Evolutionary conservation across 2,888 invertebrate genomes (phyloP).

Genomic region (Cylindroiulus punctatus): DNA sequence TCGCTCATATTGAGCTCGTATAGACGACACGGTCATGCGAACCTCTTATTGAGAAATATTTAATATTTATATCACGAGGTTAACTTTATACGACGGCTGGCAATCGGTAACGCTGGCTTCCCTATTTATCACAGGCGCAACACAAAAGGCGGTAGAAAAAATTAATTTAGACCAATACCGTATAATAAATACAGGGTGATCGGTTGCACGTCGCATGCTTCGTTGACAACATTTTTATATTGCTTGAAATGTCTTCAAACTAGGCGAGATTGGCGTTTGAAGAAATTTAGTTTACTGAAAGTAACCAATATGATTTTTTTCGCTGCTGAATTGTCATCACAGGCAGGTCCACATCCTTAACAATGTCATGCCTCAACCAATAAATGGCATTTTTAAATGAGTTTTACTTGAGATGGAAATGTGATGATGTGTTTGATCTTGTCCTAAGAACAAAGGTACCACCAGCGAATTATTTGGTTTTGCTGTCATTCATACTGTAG

Average conservation of each 20-base stretch:
- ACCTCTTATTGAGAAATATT: conserved; percentile 5
- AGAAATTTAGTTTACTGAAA: no score
- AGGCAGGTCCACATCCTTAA: no score
- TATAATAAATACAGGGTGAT: conserved; percentile 33
- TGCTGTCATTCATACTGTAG: no score
- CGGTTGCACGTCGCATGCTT: neutral
- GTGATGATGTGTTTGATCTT: no score
- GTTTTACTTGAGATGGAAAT: no score
- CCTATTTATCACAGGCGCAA: neutral
- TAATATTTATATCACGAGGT: neutral
- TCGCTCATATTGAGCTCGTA: neutral
- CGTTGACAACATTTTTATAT: neutral
- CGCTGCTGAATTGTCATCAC: no score
- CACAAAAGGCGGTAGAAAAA: neutral
- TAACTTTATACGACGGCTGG: neutral
- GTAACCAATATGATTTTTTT: no score
- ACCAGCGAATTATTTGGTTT: no score
- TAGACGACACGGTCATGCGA: neutral
- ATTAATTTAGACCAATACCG: conserved; percentile 40
- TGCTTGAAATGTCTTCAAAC: neutral
- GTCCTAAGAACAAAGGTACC: no score
- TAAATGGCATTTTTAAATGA: no score
- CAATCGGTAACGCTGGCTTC: conserved; percentile 22
- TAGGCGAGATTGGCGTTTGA: no score
- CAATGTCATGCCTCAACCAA: no score